Evolutionary conservation across 2,888 invertebrate species (phyloP), one percentile per base, ranked within the genome.

Genomic region (Stenolophus ochropezus): DNA sequence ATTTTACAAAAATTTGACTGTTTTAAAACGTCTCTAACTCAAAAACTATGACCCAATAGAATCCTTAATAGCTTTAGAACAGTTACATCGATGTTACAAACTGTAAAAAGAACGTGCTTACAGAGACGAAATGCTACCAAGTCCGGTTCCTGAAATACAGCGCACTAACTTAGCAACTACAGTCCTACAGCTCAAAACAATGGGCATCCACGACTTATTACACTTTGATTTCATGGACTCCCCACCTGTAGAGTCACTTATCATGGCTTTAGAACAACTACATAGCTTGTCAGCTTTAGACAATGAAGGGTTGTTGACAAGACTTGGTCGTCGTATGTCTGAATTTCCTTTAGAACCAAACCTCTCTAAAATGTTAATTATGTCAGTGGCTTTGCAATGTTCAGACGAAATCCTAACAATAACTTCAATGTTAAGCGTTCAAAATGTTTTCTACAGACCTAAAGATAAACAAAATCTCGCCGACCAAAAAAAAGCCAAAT

Each of bases 221-320:
- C 96, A 98, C 88, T 99, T 99, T 89, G 99, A 99, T 91, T 99
- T 99, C 91, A 99, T 99, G 99, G 99, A 99, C 89, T 97, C 99
- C 0, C 99, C 99, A 21, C 98, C 99, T 0, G 97, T 98, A 18
- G 98, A 99, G 90, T 97, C 98, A 0, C 92, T 99, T 84, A 97
- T 99, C 82, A 98, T 98, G 94, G 99, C 99, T 14, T 91, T 99
- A 85, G 98, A 99, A 87, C 97, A 98, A 85, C 91, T 99, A 83
- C 98, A 99, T 89, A 98, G 98, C 3, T 91, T 99, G 1, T 97
- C 97, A 47, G 99, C 99, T 0, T 91, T 99, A 8, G 99, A 99
- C 88, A 96, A 98, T 83, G 97, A 97, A 89, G 97, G 99, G 8
- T 90, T 96, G 53, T 90, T 97, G 8, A 96, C 96, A 0, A 90